Conservation (phyloP, 35 echinoderm and acorn worm genomes). For the Heliocidaris tuberculata region DNA sequence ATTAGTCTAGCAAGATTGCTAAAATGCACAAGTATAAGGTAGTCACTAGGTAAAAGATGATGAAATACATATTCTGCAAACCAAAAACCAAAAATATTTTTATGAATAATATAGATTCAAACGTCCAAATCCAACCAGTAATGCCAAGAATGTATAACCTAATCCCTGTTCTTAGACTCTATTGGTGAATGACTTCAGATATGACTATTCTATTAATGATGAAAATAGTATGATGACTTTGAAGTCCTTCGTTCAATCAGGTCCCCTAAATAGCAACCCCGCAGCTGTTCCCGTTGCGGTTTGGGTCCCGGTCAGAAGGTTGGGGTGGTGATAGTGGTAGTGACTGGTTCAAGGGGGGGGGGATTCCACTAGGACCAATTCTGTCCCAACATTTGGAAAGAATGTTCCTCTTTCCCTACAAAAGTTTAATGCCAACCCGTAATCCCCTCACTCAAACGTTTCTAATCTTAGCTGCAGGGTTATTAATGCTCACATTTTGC, state of each 20-base stretch:
- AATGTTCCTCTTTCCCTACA: background rate
- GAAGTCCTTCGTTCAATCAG: background rate
- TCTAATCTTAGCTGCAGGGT: background rate
- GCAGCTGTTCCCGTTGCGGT: background rate
- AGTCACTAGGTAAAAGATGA: background rate
- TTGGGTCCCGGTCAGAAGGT: background rate
- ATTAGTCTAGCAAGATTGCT: no score
- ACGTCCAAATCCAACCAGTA: background rate
- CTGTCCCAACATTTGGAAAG: no score
- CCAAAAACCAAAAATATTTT: background rate
- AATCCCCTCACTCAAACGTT: background rate
- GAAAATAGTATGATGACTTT: background rate
- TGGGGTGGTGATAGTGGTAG: background rate
- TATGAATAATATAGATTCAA: background rate
- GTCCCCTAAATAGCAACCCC: background rate
- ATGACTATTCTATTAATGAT: background rate
- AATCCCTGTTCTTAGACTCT: background rate
- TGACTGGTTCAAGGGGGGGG: background rate
- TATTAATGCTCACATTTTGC: background rate
- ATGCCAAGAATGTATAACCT: background rate
- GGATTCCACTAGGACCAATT: background rate
- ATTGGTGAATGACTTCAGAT: conserved; percentile 4
- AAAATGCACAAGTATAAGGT: no score
- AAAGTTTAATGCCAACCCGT: background rate
- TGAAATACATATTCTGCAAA: background rate